A percentile compares a stretch with the other conserved stretches of the same genome.
phyloP scores from a whole-genome alignment of 2,888 invertebrate species.

The Leptopilina myrica region DNA sequence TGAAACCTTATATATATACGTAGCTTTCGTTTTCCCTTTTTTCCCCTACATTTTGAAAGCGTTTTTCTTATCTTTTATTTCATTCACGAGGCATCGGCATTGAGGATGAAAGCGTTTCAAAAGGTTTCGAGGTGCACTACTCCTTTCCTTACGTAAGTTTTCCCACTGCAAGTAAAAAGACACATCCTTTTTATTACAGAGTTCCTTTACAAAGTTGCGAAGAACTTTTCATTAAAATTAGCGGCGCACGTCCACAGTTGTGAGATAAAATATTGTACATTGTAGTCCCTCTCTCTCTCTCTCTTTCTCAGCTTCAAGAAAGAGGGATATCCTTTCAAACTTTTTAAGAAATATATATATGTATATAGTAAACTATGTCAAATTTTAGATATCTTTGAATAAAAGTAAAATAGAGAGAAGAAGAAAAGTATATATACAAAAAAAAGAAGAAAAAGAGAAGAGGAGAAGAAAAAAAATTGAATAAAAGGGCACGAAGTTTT shows the following conservation, averaged over 20 bases:
- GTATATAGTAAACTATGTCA: slow-evolving; percentile 21
- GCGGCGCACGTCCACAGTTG: slow-evolving; percentile 34
- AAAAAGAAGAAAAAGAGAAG: background rate
- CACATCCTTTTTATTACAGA: slow-evolving; percentile 40
- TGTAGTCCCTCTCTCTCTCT: background rate
- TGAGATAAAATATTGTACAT: slow-evolving; percentile 37
- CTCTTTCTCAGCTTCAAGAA: background rate
- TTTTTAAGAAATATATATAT: slow-evolving; percentile 4
- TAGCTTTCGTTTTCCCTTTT: background rate
- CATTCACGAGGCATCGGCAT: slow-evolving; percentile 39
- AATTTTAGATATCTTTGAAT: slow-evolving; percentile 21
- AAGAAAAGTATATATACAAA: background rate
- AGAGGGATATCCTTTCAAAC: slow-evolving; percentile 11
- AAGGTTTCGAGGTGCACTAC: slow-evolving; percentile 34
- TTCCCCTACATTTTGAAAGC: slow-evolving; percentile 1
- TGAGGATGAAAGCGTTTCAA: slow-evolving; percentile 38
- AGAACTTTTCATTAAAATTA: slow-evolving; percentile 39
- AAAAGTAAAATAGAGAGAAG: background rate
- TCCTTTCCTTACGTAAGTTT: slow-evolving; percentile 39
- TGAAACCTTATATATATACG: slow-evolving; percentile 9
- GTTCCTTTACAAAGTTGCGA: slow-evolving; percentile 34
- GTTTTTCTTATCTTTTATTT: slow-evolving; percentile 37
- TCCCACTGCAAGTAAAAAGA: slow-evolving; percentile 38
- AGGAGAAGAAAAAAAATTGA: too few relatives aligned
- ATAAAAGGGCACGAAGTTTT: background rate